Percentiles rank a stretch among this genome's conserved stretches.
These are phyloP conservation scores for Ptilorrhoa leucosticta DNA, from an alignment of 2,113 vertebrate species.

Conservation along the genomic window DNA sequence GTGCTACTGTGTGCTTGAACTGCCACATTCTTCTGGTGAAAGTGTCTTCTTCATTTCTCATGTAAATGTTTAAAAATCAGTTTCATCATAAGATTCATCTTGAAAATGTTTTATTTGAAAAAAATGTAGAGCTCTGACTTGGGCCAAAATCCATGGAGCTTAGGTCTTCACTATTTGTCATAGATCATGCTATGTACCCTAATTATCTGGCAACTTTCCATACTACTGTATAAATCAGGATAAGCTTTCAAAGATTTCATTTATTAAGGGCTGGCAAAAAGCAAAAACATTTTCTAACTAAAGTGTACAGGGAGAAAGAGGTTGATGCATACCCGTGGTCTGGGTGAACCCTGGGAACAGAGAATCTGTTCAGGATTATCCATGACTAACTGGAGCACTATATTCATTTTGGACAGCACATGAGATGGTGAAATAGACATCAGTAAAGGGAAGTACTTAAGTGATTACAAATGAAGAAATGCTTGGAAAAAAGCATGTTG, in stretches of 20 bases:
- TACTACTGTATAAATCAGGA: neutral
- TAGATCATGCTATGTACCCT: neutral
- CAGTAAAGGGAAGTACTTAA: neutral
- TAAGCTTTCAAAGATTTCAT: neutral
- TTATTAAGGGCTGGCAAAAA: neutral
- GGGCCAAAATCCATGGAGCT: neutral
- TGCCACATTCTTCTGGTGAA: neutral
- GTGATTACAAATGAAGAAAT: neutral
- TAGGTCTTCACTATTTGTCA: neutral
- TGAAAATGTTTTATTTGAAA: neutral
- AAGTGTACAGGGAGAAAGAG: neutral
- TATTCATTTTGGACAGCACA: neutral
- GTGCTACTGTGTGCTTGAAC: neutral
- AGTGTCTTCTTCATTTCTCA: neutral
- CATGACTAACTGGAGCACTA: neutral
- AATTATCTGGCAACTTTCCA: neutral
- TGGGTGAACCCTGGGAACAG: neutral
- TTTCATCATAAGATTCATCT: neutral
- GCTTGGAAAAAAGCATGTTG: neutral
- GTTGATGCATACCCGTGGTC: neutral
- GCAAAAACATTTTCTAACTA: neutral
- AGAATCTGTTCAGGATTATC: neutral
- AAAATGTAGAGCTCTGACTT: neutral
- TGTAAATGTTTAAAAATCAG: neutral
- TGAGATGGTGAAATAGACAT: neutral